These are phyloP conservation scores for Palythoa caribaeorum DNA, from an alignment of 92 coral and sea anemone genomes.

Conservation along the genomic window DNA sequence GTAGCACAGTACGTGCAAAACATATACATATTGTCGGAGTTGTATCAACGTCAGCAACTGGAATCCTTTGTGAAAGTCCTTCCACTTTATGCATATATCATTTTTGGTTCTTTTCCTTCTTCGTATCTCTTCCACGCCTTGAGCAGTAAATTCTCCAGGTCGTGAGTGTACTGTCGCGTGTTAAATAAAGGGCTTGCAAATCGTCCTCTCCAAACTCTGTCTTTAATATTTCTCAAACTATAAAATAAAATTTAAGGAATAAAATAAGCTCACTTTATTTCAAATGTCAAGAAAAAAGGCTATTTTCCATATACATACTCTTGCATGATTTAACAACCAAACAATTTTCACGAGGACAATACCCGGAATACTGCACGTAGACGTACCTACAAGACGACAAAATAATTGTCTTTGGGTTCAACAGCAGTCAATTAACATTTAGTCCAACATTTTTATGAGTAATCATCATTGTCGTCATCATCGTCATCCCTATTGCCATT, in stretches of 20 bases:
- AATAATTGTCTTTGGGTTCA: too few relatives aligned
- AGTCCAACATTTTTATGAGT: background rate
- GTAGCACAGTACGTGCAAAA: background rate
- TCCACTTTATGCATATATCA: slow-evolving; percentile 60
- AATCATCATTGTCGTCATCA: background rate
- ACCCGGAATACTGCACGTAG: too few relatives aligned
- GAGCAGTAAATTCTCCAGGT: slow-evolving; percentile 79
- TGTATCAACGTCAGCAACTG: background rate
- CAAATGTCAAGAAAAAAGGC: background rate
- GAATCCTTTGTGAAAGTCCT: background rate
- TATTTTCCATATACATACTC: background rate
- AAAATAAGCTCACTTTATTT: background rate
- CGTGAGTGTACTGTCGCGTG: slow-evolving; percentile 88
- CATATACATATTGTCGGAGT: background rate
- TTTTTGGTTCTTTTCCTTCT: slow-evolving; percentile 72
- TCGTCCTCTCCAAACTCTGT: slow-evolving; percentile 91
- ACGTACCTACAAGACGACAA: too few relatives aligned
- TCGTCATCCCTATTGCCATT: background rate
- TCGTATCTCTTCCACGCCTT: slow-evolving; percentile 93
- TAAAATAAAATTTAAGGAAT: slow-evolving; percentile 1
- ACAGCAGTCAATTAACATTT: too few relatives aligned
- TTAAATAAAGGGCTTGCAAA: slow-evolving; percentile 89
- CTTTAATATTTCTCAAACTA: slow-evolving; percentile 78
- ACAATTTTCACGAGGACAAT: too few relatives aligned
- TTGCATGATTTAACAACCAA: background rate